A percentile compares a stretch with the other conserved stretches of the same genome.
These are phyloP conservation scores for Desmophyllum pertusum DNA, from an alignment of 92 coral and sea anemone species.

Conservation along the genomic window DNA sequence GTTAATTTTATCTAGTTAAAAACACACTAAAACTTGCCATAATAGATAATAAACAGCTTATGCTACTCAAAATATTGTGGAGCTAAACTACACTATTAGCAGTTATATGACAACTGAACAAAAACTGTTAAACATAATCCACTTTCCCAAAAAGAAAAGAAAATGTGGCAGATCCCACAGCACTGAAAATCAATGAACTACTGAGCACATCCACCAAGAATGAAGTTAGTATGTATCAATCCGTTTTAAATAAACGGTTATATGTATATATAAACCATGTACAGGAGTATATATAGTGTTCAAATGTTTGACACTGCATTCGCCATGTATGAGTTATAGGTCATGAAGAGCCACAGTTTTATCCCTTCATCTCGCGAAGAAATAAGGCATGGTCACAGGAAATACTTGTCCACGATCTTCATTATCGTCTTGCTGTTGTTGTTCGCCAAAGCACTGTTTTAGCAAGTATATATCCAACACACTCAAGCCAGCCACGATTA, in stretches of 20 bases:
- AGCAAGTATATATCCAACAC: slow-evolving; percentile 66
- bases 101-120: background rate
- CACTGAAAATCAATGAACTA: slow-evolving; percentile 6
- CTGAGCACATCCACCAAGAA: slow-evolving; percentile 10
- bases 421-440: slow-evolving; percentile 9
- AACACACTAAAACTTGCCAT: background rate
- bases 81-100: background rate
- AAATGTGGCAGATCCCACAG: background rate
- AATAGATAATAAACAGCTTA: background rate
- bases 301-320: background rate
- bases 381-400: slow-evolving; percentile 57
- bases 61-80: background rate
- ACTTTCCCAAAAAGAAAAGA: background rate
- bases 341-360: background rate
- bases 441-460: slow-evolving; percentile 41
- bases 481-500: slow-evolving; percentile 72
- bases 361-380: slow-evolving; percentile 29
- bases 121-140: background rate
- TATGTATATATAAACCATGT: background rate
- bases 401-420: slow-evolving; percentile 15
- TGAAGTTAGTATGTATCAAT: background rate
- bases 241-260: background rate
- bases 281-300: background rate
- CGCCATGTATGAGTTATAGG: background rate
- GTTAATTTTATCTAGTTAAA: background rate